phyloP scores from a whole-genome alignment of 1,140 invertebrate species.

The Hycleus cichorii region DNA sequence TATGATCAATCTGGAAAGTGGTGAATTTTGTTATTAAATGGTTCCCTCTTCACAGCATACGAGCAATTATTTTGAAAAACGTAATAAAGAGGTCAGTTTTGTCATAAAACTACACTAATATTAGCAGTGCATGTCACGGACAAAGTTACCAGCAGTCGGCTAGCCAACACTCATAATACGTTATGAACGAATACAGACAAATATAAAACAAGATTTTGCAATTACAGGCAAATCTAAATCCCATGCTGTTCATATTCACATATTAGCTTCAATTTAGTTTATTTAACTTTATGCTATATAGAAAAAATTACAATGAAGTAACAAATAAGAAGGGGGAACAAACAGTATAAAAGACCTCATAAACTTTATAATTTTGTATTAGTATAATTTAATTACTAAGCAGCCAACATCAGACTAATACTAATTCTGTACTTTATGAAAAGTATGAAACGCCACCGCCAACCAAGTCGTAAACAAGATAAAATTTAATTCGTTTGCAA shows the following conservation, averaged over 20 bases:
- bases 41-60: too few species aligned
- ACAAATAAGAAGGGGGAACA: constrained; percentile 9
- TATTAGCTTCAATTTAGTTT: too few species aligned
- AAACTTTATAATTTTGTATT: constrained; percentile 16
- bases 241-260: too few species aligned
- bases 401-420: constrained; percentile 3
- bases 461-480: constrained; percentile 9
- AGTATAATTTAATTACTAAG: constrained; percentile 12
- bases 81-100: too few species aligned
- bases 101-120: constrained; percentile 12
- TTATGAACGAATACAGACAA: constrained; percentile 7
- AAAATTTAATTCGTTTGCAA: constrained; percentile 8
- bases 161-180: neutral
- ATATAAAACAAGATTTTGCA: constrained; percentile 16
- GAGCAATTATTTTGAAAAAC: too few species aligned
- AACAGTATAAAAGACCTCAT: constrained; percentile 14
- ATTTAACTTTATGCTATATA: too few species aligned
- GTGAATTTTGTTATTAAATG: too few species aligned
- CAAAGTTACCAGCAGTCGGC: neutral
- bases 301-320: neutral
- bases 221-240: constrained; percentile 6
- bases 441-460: constrained; percentile 2
- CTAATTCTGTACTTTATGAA: constrained; percentile 9
- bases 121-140: constrained; percentile 12
- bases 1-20: too few species aligned